Evolutionary conservation across 2,113 vertebrate genomes (phyloP).

Genomic region (Dendropsophus ebraccatus): DNA sequence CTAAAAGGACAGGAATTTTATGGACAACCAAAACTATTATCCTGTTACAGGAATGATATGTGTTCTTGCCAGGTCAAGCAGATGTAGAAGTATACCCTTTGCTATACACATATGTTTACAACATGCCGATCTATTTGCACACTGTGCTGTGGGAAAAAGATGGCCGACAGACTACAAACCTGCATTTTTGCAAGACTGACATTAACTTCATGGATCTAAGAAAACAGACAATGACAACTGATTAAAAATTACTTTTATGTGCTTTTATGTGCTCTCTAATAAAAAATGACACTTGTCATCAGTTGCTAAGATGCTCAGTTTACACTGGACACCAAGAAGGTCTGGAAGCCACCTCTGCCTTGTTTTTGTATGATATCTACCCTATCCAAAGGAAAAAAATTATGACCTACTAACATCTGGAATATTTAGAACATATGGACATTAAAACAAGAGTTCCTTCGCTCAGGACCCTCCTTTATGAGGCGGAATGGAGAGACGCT

Average conservation of each 20-base stretch:
- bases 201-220: background rate
- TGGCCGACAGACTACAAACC: background rate
- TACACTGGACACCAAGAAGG: too few species aligned
- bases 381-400: too few species aligned
- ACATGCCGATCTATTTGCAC: background rate
- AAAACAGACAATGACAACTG: background rate
- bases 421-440: too few species aligned
- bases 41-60: background rate
- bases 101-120: background rate
- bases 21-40: conserved; percentile 45
- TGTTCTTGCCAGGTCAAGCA: background rate
- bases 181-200: background rate
- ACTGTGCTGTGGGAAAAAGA: background rate
- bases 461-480: too few species aligned
- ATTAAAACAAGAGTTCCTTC: too few species aligned
- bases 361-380: too few species aligned
- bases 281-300: background rate
- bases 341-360: too few species aligned
- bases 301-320: too few species aligned
- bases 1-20: conserved; percentile 62
- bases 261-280: background rate
- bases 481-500: too few species aligned
- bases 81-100: background rate
- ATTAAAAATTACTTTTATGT: background rate
- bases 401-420: too few species aligned